Base-by-base conservation (phyloP, 2,113 vertebrate genomes). In the Dipodomys spectabilis region DNA sequence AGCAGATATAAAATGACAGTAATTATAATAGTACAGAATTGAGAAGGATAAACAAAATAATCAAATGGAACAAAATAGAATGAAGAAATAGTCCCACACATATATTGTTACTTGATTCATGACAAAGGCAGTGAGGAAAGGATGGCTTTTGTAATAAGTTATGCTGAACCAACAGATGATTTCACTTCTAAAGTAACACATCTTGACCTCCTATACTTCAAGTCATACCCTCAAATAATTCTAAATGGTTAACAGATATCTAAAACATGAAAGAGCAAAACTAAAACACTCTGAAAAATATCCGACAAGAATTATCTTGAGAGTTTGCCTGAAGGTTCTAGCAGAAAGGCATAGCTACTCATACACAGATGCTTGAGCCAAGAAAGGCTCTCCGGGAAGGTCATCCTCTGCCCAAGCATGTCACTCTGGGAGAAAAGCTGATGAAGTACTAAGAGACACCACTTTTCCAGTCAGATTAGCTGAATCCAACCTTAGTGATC, bases 221-320 rank as follows among this genome's bases (percentile, higher is more conserved):
- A 84, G 60, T 28, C 45, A 62, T n/a, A 85, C 5, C 68, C 25
- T 60, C 78, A 91, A 67, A 39, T 28, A 91, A 84, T 71, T 88
- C 15, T 22, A 74, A 83, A 84, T 57, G 39, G 32, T 25, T 20
- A 93, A 79, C 2, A 83, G 6, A 44, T 49, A 12, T 74, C 60
- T 68, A 91, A 93, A 91, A 73, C 78, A 88, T 75, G 13, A 72
- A 83, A 72, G 39, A 23, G 18, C 28, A 32, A 91, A 94, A 91
- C 22, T 72, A 86, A 62, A 92, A 67, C 25, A 67, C 2, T 75
- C 68, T 20, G 30, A 91, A 19, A 87, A 90, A 22, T 57, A 94
- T 49, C 49, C 10, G 64, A 28, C 69, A 82, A 88, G 28, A 94
- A 35, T 53, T 84, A 79, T 68, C 72, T 60, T 39, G 49, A 62